These are phyloP conservation scores for Chironomus tentans DNA, from an alignment of 2,888 invertebrate genomes.

Conservation along the genomic window DNA sequence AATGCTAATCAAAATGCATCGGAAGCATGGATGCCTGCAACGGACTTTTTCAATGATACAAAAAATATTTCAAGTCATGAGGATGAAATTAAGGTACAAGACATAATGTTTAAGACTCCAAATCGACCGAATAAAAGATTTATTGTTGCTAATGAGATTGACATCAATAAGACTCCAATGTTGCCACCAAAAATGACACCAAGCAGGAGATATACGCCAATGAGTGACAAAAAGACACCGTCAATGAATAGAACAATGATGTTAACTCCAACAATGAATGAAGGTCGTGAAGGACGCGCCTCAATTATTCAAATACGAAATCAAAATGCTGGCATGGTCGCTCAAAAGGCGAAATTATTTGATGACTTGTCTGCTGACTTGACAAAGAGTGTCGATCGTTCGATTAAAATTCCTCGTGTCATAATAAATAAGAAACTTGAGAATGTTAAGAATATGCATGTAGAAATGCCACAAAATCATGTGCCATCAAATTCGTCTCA, in stretches of 20 bases:
- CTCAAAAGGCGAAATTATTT: constrained; percentile 69
- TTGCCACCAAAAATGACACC: constrained; percentile 29
- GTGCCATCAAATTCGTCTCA: not conserved
- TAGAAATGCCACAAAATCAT: not conserved
- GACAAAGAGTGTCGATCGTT: constrained; percentile 11
- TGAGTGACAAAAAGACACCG: constrained; percentile 6
- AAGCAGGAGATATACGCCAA: not conserved
- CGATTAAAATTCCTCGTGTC: constrained; percentile 12
- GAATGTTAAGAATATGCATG: constrained; percentile 2
- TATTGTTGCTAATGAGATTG: not conserved
- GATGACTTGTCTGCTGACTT: constrained; percentile 44
- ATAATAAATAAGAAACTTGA: constrained; percentile 17
- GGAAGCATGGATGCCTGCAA: constrained; percentile 42
- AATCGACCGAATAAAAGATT: not conserved
- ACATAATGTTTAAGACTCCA: constrained; percentile 21
- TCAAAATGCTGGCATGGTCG: constrained; percentile 71
- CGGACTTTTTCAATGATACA: constrained; percentile 37
- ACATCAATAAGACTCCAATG: constrained; percentile 33
- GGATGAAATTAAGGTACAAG: not conserved
- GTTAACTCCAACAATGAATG: constrained; percentile 33
- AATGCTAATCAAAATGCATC: constrained; percentile 29
- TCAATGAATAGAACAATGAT: constrained; percentile 15
- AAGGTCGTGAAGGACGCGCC: constrained; percentile 50
- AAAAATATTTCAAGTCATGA: not conserved
- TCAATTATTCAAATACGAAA: constrained; percentile 62